phyloP scores from a whole-genome alignment of 2,888 invertebrate species.

The Rhamphomyia laevipes region DNA sequence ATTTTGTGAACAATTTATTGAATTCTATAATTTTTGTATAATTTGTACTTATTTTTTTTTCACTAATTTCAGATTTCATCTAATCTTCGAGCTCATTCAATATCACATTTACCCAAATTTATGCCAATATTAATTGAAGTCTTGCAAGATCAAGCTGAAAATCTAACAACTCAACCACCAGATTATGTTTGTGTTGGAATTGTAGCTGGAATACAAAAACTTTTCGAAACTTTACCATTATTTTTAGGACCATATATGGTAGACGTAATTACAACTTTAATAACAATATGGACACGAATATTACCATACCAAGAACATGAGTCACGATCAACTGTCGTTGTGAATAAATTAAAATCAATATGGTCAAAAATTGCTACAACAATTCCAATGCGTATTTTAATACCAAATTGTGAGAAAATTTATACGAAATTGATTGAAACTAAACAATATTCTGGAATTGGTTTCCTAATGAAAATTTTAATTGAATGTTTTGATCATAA shows the following conservation, averaged over 20 bases:
- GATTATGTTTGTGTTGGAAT: conserved; percentile 34
- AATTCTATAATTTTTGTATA: no score
- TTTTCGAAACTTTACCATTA: conserved; percentile 66
- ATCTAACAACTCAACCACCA: conserved; percentile 22
- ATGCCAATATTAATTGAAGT: conserved; percentile 63
- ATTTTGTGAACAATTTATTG: neutral
- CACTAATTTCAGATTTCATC: conserved; percentile 44
- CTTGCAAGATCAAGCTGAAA: conserved; percentile 51
- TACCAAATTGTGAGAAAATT: conserved; percentile 59
- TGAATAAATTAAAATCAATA: conserved; percentile 47
- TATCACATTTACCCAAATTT: conserved; percentile 62
- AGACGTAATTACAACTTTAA: conserved; percentile 53
- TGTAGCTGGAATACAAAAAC: conserved; percentile 66
- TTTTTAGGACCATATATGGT: conserved; percentile 79
- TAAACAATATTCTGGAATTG: conserved; percentile 48
- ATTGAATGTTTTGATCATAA: conserved; percentile 57
- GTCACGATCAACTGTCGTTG: conserved; percentile 42
- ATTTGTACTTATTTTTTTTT: neutral
- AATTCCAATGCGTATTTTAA: conserved; percentile 61
- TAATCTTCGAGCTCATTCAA: conserved; percentile 61
- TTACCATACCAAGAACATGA: conserved; percentile 30
- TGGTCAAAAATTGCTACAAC: conserved; percentile 54
- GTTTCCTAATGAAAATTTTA: conserved; percentile 63
- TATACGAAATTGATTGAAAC: conserved; percentile 50
- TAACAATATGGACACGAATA: conserved; percentile 46